phyloP scores from a whole-genome alignment of 2,888 invertebrate genomes.

The Lutraria lutraria region DNA sequence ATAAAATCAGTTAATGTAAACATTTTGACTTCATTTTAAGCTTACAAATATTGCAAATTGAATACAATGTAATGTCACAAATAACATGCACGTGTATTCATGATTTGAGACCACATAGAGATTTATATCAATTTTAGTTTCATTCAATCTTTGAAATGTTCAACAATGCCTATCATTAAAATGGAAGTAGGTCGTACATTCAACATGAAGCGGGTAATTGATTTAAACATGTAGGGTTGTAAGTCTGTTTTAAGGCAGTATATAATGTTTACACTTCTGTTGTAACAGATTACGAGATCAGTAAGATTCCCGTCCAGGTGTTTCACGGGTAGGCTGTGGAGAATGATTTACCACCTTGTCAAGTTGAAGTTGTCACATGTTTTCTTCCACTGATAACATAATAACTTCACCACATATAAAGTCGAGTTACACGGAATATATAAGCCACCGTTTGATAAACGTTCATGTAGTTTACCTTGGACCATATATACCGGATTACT shows the following conservation, averaged over 20 bases:
- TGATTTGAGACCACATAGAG: neutral
- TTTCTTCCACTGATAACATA: slow-evolving; percentile 15
- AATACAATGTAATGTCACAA: neutral
- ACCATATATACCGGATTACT: no score
- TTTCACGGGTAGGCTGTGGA: neutral
- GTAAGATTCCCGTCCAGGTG: slow-evolving; percentile 56
- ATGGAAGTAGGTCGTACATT: neutral
- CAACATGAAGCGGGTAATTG: neutral
- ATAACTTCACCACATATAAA: neutral
- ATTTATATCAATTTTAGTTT: no score
- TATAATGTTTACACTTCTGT: slow-evolving; percentile 49
- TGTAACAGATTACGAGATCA: slow-evolving; percentile 57
- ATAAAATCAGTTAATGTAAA: no score
- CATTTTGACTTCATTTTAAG: no score
- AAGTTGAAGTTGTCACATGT: slow-evolving; percentile 12
- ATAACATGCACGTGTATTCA: neutral
- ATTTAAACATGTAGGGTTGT: neutral
- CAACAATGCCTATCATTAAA: neutral
- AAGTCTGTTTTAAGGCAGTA: neutral
- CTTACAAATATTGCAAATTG: no score
- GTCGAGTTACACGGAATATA: neutral
- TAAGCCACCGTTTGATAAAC: neutral
- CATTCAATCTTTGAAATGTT: no score
- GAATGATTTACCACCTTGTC: slow-evolving; percentile 46
- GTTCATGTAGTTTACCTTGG: neutral